Evolutionary conservation across 1,140 invertebrate genomes (phyloP), one percentile per base, ranked within the genome.

Genomic region (Brachionus sp.): DNA sequence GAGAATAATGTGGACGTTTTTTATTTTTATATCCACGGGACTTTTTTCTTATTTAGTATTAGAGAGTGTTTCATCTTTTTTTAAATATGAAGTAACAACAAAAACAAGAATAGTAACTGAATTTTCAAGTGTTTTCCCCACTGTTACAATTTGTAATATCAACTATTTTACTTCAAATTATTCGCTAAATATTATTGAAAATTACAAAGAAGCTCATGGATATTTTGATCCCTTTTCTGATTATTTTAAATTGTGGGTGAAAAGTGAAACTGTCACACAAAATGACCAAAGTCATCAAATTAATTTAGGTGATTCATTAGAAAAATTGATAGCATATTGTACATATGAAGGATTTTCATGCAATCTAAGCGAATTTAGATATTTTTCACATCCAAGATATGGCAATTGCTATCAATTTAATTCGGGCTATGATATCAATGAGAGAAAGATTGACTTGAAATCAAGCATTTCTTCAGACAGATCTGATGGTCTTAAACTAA

Each of bases 331-430:
- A 19, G 33, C 42, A 7, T 23, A 37, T 23, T 44, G 68, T 23
- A 10, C 0, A 0, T 73, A 7, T 42, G 0, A 73, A 16, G 0
- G 3, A 39, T 2, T 16, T 7, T 16, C 23, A 4, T 73, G 37
- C 42, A 7, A 73, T 73, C 7, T 7, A 9, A 42, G 33, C 35
- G 4, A n/a, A 73, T 13, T 66, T 33, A 33, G 29, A 13, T 44
- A 42, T 42, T 73, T 39, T 73, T n/a, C 5, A 23, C 68, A 73
- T 23, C 12, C 68, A 4, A 16, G 0, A 16, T 42, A 73, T 42
- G 68, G 68, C 3, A 42, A 73, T 73, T 73, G 68, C 19, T 73
- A 39, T 73, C 33, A 39, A 42, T 39, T 73, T 12, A 73, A 73
- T 10, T 73, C 68, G 13, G 68, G 68, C 39, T 10, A 66, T 29